Evolutionary conservation across 2,797 vertebrate genomes (phyloP).

Genomic region (Alcedo quadribrachys): DNA sequence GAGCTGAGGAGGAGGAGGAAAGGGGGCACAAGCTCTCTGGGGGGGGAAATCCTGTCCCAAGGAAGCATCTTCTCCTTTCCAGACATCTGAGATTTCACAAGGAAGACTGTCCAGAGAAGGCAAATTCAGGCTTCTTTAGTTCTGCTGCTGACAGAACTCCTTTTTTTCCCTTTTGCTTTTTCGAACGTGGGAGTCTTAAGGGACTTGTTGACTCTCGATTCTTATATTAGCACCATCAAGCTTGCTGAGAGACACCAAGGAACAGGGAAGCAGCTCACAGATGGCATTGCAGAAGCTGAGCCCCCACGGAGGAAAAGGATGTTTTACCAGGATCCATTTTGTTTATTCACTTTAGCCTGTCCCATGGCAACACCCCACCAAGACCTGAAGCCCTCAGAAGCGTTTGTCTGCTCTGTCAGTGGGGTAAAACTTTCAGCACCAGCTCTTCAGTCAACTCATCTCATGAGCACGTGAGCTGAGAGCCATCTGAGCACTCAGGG

Average conservation of each 20-base stretch:
- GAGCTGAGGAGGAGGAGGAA: background rate
- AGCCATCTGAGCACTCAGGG: background rate
- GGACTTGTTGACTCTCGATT: background rate
- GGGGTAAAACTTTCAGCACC: background rate
- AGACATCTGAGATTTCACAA: background rate
- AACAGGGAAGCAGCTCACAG: background rate
- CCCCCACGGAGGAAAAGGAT: background rate
- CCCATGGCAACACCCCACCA: background rate
- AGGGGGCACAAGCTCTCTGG: background rate
- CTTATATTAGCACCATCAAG: background rate
- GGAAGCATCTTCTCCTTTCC: background rate
- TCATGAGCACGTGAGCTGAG: accelerated
- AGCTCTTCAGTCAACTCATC: background rate
- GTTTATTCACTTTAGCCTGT: background rate
- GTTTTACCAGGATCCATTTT: background rate
- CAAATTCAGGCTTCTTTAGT: background rate
- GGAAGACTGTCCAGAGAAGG: background rate
- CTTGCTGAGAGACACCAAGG: background rate
- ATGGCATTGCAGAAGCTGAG: background rate
- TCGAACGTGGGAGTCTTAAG: background rate
- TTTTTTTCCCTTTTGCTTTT: background rate
- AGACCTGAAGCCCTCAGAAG: background rate
- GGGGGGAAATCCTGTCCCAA: accelerated
- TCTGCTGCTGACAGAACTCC: background rate
- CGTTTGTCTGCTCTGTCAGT: accelerated